phyloP scores from a whole-genome alignment of 2,113 vertebrate genomes.

The Colinus virginianus region DNA sequence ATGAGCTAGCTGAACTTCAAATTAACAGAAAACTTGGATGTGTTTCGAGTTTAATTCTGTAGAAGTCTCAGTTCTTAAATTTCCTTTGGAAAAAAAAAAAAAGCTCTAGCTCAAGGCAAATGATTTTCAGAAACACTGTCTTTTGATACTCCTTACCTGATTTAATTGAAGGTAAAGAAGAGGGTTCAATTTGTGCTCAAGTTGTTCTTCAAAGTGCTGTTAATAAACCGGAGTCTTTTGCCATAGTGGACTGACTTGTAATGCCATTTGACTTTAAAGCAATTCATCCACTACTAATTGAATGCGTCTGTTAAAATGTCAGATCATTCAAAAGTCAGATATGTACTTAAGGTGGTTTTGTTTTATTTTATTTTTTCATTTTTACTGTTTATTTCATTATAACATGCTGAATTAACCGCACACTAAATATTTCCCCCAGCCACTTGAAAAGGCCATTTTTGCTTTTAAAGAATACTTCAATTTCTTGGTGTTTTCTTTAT shows the following conservation, averaged over 20 bases:
- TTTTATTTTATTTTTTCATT: not conserved
- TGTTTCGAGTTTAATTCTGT: not conserved
- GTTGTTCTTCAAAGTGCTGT: not conserved
- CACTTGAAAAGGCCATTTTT: not conserved
- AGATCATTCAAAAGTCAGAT: not conserved
- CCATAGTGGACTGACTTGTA: not conserved
- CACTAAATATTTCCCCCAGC: not conserved
- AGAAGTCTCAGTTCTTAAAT: not conserved
- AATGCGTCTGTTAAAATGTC: not conserved
- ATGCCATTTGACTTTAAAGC: not conserved
- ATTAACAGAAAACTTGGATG: not conserved
- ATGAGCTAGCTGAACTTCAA: not conserved
- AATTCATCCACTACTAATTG: not conserved
- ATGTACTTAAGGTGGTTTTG: not conserved
- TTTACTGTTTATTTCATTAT: not conserved
- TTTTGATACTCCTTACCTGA: not conserved
- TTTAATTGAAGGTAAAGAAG: not conserved
- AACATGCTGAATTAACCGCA: fast-evolving
- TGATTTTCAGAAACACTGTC: not conserved
- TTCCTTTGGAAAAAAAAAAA: not conserved
- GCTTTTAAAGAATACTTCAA: not conserved
- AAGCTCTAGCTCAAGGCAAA: not conserved
- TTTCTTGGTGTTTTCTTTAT: not conserved
- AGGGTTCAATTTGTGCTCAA: not conserved
- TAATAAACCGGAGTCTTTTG: fast-evolving